phyloP scores from a whole-genome alignment of 2,888 invertebrate species.

The Lasioglossum leucozonium region DNA sequence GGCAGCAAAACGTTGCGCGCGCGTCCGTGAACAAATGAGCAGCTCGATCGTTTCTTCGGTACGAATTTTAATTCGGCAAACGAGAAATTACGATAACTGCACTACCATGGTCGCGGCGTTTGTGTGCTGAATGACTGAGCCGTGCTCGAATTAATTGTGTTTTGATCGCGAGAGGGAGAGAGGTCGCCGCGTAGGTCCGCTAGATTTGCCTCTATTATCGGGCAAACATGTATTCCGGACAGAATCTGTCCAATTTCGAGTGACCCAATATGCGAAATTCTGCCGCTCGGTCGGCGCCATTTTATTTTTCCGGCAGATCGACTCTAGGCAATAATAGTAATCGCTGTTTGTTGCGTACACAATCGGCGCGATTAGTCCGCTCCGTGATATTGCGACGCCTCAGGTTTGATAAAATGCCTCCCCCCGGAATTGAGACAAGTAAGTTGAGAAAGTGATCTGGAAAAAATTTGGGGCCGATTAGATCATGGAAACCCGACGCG shows the following conservation, averaged over 20 bases:
- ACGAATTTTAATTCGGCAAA: not conserved
- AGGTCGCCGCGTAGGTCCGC: not conserved
- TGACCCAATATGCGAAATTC: not conserved
- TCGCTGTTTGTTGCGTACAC: not conserved
- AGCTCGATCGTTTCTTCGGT: not conserved
- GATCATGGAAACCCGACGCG: too few relatives aligned
- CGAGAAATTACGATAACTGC: not conserved
- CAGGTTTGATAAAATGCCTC: not conserved
- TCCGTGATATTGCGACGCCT: not conserved
- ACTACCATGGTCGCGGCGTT: not conserved
- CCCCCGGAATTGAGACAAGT: too few relatives aligned
- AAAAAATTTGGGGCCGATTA: too few relatives aligned
- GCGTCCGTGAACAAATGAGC: not conserved
- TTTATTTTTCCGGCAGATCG: not conserved
- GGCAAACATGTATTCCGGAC: constrained; percentile 1
- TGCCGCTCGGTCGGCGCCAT: not conserved
- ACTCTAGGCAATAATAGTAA: not conserved
- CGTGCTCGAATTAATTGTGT: constrained; percentile 27
- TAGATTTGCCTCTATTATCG: constrained; percentile 13
- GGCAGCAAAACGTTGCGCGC: not conserved
- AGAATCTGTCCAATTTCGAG: not conserved
- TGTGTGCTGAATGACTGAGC: not conserved
- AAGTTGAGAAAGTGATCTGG: too few relatives aligned
- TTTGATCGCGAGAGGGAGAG: constrained; percentile 4
- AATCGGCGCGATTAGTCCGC: not conserved